These are phyloP conservation scores for Cynodonichthys magdalenae DNA, from an alignment of 2,797 vertebrate genomes.

Conservation along the genomic window DNA sequence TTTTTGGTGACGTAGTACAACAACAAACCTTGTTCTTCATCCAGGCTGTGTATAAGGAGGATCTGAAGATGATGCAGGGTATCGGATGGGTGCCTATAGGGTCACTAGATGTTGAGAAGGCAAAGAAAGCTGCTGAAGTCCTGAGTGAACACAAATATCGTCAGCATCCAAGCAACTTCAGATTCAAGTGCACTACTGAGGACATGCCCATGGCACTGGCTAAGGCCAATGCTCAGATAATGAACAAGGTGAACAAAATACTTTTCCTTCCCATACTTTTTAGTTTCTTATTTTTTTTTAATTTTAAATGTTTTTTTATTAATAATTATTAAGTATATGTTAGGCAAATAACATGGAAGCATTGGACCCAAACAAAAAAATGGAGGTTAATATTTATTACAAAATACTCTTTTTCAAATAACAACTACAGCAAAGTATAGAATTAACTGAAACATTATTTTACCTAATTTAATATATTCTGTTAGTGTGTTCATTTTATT, in stretches of 20 bases:
- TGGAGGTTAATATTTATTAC: not conserved
- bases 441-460: not conserved
- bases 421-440: not conserved
- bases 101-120: conserved; percentile 89
- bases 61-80: conserved; percentile 87
- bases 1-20: not conserved
- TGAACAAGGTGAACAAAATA: conserved; percentile 85
- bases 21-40: not conserved
- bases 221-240: conserved; percentile 85
- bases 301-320: not conserved
- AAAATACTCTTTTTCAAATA: not conserved
- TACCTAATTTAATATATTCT: not conserved
- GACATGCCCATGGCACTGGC: conserved; percentile 89
- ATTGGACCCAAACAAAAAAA: not conserved
- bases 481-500: not conserved
- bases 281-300: not conserved
- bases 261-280: not conserved
- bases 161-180: conserved; percentile 86
- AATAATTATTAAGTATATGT: too few relatives aligned
- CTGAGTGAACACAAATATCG: conserved; percentile 88
- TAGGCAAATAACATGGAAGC: not conserved
- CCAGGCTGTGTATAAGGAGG: conserved; percentile 89
- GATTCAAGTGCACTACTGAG: conserved; percentile 77
- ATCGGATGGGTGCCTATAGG: conserved; percentile 91
- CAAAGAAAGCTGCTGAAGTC: conserved; percentile 86